phyloP scores from a whole-genome alignment of 1,140 invertebrate species.

The Aradophagus sp. region DNA sequence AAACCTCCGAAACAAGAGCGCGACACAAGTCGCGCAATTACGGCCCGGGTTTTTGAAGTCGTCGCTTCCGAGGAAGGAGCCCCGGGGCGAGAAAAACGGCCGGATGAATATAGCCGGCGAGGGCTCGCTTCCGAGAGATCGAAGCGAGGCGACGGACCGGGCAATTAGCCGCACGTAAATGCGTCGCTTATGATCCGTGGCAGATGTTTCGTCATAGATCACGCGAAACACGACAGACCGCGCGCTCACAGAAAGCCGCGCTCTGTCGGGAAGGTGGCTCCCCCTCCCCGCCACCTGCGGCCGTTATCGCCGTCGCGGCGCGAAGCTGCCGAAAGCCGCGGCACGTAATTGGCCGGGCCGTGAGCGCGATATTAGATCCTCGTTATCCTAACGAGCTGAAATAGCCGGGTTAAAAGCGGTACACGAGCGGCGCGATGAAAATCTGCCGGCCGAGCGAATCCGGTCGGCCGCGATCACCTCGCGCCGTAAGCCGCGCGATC shows the following conservation, averaged over 20 bases:
- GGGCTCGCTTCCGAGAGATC: conserved; percentile 15
- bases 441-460: conserved; percentile 56
- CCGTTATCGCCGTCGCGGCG: conserved; percentile 51
- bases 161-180: conserved; percentile 72
- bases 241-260: conserved; percentile 13
- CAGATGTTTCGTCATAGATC: conserved; percentile 70
- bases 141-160: conserved; percentile 29
- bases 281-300: conserved; percentile 17
- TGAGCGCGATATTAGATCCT: conserved; percentile 73
- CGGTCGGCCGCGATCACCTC: conserved; percentile 36
- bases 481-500: conserved; percentile 25
- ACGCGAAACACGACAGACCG: conserved; percentile 50
- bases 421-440: conserved; percentile 57
- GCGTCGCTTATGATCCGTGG: conserved; percentile 68
- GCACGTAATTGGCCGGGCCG: conserved; percentile 70
- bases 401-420: conserved; percentile 64
- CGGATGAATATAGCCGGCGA: conserved; percentile 33
- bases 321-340: conserved; percentile 57
- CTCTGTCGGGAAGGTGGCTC: conserved; percentile 29
- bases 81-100: conserved; percentile 21
- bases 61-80: conserved; percentile 10
- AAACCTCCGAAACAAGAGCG: conserved; percentile 1
- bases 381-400: conserved; percentile 74
- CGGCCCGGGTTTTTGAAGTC: conserved; percentile 14
- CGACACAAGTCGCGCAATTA: conserved; percentile 17